These are phyloP conservation scores for Mareca strepera DNA, from an alignment of 2,797 vertebrate species.

Conservation along the genomic window DNA sequence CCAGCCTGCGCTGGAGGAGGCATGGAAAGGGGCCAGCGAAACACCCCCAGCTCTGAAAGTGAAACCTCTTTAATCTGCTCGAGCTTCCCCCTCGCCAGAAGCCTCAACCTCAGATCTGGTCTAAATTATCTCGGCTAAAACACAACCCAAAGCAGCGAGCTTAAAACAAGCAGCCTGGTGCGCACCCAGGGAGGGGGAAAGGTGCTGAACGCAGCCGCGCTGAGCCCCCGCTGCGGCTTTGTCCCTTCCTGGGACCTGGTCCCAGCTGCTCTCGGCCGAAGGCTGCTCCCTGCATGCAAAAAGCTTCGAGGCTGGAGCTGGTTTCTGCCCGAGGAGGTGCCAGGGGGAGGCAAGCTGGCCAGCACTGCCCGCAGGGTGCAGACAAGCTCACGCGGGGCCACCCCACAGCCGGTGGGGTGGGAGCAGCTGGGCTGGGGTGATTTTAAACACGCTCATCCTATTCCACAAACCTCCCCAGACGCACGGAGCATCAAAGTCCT, in stretches of 20 bases:
- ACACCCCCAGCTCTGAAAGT: neutral
- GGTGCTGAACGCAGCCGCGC: neutral
- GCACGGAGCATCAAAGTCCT: neutral
- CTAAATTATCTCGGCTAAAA: neutral
- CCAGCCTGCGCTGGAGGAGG: accelerated
- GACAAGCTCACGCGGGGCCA: neutral
- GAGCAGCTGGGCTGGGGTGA: neutral
- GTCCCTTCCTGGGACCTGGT: neutral
- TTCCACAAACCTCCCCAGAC: too few species aligned
- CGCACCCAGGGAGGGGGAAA: neutral
- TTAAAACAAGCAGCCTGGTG: neutral
- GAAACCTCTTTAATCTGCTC: neutral
- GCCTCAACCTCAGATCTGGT: neutral
- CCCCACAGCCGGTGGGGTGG: neutral
- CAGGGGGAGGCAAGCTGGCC: neutral
- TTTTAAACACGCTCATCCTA: accelerated
- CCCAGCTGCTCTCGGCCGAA: neutral
- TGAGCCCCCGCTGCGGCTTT: neutral
- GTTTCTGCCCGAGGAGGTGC: accelerated
- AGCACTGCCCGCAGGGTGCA: neutral
- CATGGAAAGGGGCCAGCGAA: neutral
- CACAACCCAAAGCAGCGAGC: neutral
- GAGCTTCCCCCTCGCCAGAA: neutral
- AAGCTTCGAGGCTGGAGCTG: accelerated
- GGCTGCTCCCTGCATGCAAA: neutral